Evolutionary conservation across 2,888 invertebrate species (phyloP).

Genomic region (Lasioglossum figueresi): DNA sequence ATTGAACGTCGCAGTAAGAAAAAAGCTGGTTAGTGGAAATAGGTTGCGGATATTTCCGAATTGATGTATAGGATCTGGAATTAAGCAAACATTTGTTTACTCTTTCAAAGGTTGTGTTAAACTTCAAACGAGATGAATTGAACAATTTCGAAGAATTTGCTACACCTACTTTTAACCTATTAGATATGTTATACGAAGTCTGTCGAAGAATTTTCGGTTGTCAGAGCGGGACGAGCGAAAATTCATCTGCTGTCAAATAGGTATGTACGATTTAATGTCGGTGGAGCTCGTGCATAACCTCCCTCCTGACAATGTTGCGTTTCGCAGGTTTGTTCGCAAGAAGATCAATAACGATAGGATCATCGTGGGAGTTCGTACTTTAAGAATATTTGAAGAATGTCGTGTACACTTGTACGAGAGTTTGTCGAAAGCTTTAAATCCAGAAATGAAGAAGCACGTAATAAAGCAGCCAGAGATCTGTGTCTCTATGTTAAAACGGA

Average conservation of each 20-base stretch:
- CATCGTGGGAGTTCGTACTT: not conserved
- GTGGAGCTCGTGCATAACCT: not conserved
- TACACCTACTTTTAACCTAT: not conserved
- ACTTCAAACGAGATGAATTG: not conserved
- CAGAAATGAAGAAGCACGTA: conserved; percentile 92
- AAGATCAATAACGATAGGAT: conserved; percentile 7
- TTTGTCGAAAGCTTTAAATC: conserved; percentile 96
- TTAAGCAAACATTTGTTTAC: not conserved
- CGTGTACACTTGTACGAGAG: conserved; percentile 88
- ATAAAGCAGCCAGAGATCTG: conserved; percentile 94
- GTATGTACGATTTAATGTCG: conserved; percentile 24
- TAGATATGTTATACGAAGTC: conserved; percentile 3
- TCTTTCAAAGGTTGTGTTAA: not conserved
- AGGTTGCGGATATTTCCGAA: conserved; percentile 7
- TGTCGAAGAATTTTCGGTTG: not conserved
- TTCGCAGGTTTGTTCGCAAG: conserved; percentile 25
- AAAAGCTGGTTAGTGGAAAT: not conserved
- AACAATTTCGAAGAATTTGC: not conserved
- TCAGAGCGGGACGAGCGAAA: not conserved
- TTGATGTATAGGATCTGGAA: conserved; percentile 1
- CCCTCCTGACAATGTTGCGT: not conserved
- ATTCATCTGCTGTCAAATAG: conserved; percentile 53
- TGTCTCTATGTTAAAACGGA: conserved; percentile 96
- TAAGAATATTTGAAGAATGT: conserved; percentile 81
- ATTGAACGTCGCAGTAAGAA: not conserved